Percentiles rank a stretch among this genome's conserved stretches.
These are phyloP conservation scores for Sarcophaga subvicina DNA, from an alignment of 2,888 invertebrate species.

Conservation along the genomic window DNA sequence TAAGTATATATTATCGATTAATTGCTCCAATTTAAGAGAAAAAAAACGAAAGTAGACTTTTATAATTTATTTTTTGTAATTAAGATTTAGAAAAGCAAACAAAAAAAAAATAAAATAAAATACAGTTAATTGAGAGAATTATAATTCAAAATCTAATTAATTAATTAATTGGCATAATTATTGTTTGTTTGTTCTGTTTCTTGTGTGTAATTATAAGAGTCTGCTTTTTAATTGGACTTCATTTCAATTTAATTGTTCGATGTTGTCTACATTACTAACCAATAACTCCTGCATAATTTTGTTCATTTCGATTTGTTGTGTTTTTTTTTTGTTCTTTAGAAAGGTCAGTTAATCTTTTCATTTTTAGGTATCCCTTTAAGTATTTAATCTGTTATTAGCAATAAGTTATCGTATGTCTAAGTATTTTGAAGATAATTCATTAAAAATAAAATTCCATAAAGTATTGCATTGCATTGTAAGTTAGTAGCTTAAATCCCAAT, in stretches of 20 bases:
- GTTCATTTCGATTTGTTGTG: neutral
- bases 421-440: too few species aligned
- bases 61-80: neutral
- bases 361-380: too few species aligned
- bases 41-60: neutral
- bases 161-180: neutral
- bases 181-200: neutral
- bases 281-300: neutral
- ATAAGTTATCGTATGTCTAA: too few species aligned
- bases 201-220: neutral
- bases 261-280: constrained; percentile 6
- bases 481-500: too few species aligned
- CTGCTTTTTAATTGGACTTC: neutral
- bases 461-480: too few species aligned
- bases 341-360: neutral
- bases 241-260: constrained; percentile 15
- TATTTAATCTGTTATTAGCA: too few species aligned
- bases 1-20: neutral
- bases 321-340: neutral
- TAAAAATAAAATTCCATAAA: too few species aligned
- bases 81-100: neutral
- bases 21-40: neutral
- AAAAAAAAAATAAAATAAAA: too few species aligned
- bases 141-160: neutral
- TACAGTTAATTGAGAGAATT: too few species aligned